These are phyloP conservation scores for Poecilia wingei DNA, from an alignment of 2,797 vertebrate genomes.

Conservation along the genomic window DNA sequence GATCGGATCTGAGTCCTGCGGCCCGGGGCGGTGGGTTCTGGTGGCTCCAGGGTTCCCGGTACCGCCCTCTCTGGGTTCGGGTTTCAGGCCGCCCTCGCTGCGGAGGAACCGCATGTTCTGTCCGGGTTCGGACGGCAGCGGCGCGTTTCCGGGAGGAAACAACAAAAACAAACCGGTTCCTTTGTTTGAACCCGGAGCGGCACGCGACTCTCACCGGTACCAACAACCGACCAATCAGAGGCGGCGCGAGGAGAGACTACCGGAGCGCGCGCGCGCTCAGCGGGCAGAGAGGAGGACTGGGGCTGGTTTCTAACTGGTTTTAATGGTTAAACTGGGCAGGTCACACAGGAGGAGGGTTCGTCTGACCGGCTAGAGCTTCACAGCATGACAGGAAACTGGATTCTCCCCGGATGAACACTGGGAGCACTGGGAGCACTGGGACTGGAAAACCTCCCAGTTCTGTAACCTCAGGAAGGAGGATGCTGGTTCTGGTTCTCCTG, in stretches of 20 bases:
- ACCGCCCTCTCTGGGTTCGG: not conserved
- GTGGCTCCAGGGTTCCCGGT: not conserved
- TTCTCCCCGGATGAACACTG: not conserved
- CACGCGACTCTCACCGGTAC: conserved; percentile 15
- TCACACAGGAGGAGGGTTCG: not conserved
- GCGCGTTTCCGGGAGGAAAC: not conserved
- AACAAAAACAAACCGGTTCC: not conserved
- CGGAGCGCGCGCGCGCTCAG: not conserved
- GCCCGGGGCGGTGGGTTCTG: not conserved
- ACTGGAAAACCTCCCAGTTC: not conserved
- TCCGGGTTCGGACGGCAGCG: not conserved
- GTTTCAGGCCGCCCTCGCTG: not conserved
- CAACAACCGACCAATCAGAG: conserved; percentile 1
- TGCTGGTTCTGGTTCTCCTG: conserved; percentile 43
- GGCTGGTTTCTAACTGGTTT: not conserved
- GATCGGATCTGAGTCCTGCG: not conserved
- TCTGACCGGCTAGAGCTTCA: not conserved
- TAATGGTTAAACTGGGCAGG: not conserved
- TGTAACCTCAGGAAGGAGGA: not conserved
- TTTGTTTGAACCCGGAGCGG: not conserved
- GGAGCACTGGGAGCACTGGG: not conserved
- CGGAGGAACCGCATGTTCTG: not conserved
- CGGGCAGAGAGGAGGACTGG: not conserved
- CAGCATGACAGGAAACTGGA: not conserved
- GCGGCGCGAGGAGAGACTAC: not conserved